Base-by-base conservation (phyloP, 53 echinoderm and acorn worm species). In the Pentamera pediparva region DNA sequence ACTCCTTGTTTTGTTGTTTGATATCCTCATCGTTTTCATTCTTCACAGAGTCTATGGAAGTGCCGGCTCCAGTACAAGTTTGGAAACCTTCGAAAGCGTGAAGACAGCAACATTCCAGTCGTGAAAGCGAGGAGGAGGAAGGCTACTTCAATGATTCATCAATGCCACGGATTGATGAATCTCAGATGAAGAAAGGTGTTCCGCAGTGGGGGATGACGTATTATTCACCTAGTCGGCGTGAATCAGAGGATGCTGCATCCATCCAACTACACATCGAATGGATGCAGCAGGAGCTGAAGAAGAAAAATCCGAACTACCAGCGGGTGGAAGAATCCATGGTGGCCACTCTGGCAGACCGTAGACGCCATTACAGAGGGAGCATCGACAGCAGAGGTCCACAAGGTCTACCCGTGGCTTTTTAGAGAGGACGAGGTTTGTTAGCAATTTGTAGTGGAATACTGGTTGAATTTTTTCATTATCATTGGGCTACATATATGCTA, bases 371-470 rank as follows among this genome's bases (percentile, higher is more conserved):
- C 18, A 36, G 63, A 64, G 18, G 45, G 24, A 39, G 3, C 62
- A 11, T 59, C 82, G 1, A 37, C 70, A 11, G 19, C 47, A 25
- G 61, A 11, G 3, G 52, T 81, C 29, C 61, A n/a, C n/a, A n/a
- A n/a, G n/a, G n/a, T n/a, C n/a, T n/a, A n/a, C n/a, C n/a, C n/a
- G n/a, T n/a, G n/a, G 75, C 82, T 75, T 12, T 81, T 81, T 37
- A 52, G 74, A 26, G 54, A 72, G 21, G 63, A 81, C 37, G 69
- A 80, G 80, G 80, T 80, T 37, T 37, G 80, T 70, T 80, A 33
- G n/a, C n/a, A n/a, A n/a, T n/a, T n/a, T n/a, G n/a, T n/a, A n/a
- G n/a, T n/a, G n/a, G n/a, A n/a, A n/a, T n/a, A n/a, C n/a, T n/a
- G n/a, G n/a, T n/a, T n/a, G n/a, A n/a, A n/a, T n/a, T n/a, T n/a